A percentile compares a stretch with the other conserved stretches of the same genome.
phyloP scores from a whole-genome alignment of 2,797 vertebrate genomes.

The Cuniculus paca region DNA sequence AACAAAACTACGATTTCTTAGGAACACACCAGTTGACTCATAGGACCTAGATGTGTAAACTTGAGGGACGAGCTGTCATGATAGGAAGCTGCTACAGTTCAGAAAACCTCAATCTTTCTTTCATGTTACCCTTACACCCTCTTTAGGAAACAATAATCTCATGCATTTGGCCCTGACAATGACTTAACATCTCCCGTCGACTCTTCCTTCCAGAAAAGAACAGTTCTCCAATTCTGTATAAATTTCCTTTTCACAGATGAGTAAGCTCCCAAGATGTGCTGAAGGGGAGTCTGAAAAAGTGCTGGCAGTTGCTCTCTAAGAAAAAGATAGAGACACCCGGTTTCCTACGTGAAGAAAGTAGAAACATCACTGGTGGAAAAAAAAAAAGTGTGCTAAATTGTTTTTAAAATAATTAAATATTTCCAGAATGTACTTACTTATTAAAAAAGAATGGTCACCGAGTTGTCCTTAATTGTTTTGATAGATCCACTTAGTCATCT shows the following conservation, averaged over 20 bases:
- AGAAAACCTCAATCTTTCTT: background rate
- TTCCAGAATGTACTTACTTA: constrained; percentile 1
- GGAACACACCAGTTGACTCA: background rate
- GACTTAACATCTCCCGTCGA: background rate
- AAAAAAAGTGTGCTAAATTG: background rate
- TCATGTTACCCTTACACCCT: background rate
- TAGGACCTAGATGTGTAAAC: background rate
- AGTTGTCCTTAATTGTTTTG: background rate
- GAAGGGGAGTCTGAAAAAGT: background rate
- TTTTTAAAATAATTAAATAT: constrained; percentile 41
- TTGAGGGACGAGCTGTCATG: rapidly evolving
- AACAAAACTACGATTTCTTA: constrained; percentile 5
- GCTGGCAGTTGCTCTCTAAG: background rate
- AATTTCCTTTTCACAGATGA: constrained; percentile 55
- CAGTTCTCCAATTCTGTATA: constrained; percentile 14
- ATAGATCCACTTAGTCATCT: background rate
- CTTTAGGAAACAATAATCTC: constrained; percentile 23
- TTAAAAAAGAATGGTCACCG: background rate
- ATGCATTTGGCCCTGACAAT: background rate
- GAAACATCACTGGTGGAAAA: background rate
- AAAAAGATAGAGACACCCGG: background rate
- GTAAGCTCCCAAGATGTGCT: constrained; percentile 26
- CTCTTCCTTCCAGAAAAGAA: constrained; percentile 1
- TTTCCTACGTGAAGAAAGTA: constrained; percentile 1
- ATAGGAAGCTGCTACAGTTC: background rate